Conservation (phyloP, 2,888 invertebrate species). For the Prosapia bicincta region DNA sequence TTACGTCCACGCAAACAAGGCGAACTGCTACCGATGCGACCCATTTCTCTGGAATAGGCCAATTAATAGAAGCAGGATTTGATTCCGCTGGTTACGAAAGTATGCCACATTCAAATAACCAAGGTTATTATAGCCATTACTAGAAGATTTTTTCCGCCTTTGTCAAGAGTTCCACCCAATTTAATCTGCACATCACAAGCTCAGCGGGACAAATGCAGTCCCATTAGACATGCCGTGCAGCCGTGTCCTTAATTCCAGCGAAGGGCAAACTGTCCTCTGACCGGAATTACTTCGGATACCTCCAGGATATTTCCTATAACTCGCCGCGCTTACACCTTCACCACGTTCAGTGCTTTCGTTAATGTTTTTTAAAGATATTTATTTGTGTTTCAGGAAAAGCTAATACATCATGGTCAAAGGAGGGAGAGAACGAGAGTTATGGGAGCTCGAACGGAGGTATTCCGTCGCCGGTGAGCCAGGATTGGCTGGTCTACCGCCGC, state of each 20-base stretch:
- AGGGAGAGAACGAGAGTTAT: slow-evolving; percentile 14
- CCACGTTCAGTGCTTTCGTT: too few relatives aligned
- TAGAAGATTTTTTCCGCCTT: background rate
- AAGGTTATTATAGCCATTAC: background rate
- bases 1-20: too few relatives aligned
- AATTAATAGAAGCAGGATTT: too few relatives aligned
- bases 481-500: slow-evolving; percentile 29
- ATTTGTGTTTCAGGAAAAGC: slow-evolving; percentile 7
- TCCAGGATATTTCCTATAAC: too few relatives aligned
- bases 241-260: background rate
- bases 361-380: background rate
- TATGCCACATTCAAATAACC: background rate
- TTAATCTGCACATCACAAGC: background rate
- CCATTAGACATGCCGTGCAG: background rate
- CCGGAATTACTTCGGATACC: background rate
- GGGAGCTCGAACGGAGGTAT: slow-evolving; percentile 67
- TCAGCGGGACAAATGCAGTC: background rate
- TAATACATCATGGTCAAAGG: slow-evolving; percentile 17
- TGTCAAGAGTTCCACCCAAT: background rate
- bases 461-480: slow-evolving; percentile 80
- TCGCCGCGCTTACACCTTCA: too few relatives aligned
- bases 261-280: background rate
- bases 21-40: too few relatives aligned
- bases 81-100: too few relatives aligned
- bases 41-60: too few relatives aligned